Conservation (phyloP, 2,797 vertebrate species). For the Pangasius krempfi region DNA sequence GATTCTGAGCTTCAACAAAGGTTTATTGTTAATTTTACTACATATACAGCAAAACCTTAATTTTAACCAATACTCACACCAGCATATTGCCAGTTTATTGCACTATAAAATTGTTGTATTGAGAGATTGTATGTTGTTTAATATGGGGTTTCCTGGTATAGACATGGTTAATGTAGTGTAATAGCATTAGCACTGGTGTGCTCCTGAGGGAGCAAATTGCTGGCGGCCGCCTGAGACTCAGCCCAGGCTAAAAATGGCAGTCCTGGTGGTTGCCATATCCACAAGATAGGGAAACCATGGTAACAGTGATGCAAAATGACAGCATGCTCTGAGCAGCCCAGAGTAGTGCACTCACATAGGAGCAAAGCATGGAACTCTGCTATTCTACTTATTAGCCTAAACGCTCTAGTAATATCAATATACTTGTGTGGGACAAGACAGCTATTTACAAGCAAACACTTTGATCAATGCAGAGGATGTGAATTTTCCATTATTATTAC, state of each 20-base stretch:
- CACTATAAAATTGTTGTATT: neutral
- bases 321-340: constrained; percentile 60
- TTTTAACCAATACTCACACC: neutral
- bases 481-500: neutral
- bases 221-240: constrained; percentile 39
- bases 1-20: neutral
- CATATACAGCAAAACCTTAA: neutral
- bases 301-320: constrained; percentile 71
- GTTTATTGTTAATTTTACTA: constrained; percentile 17
- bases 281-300: constrained; percentile 78
- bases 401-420: neutral
- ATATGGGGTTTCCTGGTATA: neutral
- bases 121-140: neutral
- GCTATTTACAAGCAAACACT: neutral
- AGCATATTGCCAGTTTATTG: neutral
- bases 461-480: neutral
- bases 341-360: constrained; percentile 48
- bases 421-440: neutral
- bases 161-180: constrained; percentile 11
- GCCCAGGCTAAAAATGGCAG: constrained; percentile 72
- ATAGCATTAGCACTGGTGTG: constrained; percentile 31
- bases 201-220: constrained; percentile 16
- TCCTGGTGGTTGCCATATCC: constrained; percentile 71
- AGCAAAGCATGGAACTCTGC: constrained; percentile 24
- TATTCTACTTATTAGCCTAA: constrained; percentile 24